These are phyloP conservation scores for Tachina fera DNA, from an alignment of 2,888 invertebrate species.

Conservation along the genomic window DNA sequence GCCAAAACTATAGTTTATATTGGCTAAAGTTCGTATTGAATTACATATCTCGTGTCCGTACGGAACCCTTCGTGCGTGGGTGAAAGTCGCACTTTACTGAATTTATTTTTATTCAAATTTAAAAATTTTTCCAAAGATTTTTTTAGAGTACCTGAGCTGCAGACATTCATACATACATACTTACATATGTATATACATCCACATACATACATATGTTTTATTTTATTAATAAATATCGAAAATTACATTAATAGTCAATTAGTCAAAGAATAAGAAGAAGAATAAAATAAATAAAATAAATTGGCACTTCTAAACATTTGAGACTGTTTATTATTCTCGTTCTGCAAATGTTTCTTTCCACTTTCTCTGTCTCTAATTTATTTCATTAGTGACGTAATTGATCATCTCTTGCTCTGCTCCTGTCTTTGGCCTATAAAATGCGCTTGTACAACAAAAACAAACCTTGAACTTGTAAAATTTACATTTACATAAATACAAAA, in stretches of 20 bases:
- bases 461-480: conserved; percentile 70
- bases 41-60: no score
- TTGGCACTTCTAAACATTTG: conserved; percentile 59
- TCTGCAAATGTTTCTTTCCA: conserved; percentile 8
- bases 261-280: background rate
- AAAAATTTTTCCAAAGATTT: no score
- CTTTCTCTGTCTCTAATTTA: conserved; percentile 14
- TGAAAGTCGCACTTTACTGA: no score
- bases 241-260: conserved; percentile 31
- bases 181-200: no score
- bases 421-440: conserved; percentile 20
- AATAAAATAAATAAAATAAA: conserved; percentile 28
- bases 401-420: conserved; percentile 5
- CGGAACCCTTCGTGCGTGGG: no score
- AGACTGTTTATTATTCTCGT: conserved; percentile 14
- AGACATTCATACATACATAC: no score
- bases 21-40: no score
- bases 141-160: no score
- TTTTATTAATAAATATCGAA: conserved; percentile 12
- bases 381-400: conserved; percentile 50
- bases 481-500: conserved; percentile 14
- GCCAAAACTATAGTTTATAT: no score
- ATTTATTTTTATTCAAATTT: no score
- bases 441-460: conserved; percentile 36
- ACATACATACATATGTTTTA: no score